A percentile compares a stretch with the other conserved stretches of the same genome.
phyloP scores from a whole-genome alignment of 2,797 vertebrate species.

The Acanthopagrus latus region DNA sequence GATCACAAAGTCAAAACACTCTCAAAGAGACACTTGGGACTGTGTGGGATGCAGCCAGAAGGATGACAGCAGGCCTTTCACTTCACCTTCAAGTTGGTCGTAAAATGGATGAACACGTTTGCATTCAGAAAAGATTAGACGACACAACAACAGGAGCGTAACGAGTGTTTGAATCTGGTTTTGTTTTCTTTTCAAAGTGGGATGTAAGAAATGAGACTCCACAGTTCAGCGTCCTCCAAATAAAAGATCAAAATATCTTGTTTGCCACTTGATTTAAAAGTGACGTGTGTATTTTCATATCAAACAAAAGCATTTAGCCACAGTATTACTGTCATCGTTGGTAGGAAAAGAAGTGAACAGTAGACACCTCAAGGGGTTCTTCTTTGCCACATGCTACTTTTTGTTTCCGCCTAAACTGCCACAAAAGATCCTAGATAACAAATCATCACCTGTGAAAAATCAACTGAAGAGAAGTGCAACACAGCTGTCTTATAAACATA shows the following conservation, averaged over 20 bases:
- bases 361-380: no score
- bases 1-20: conserved; percentile 1
- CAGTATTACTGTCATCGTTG: no score
- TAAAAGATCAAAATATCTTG: background rate
- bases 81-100: background rate
- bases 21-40: no score
- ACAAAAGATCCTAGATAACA: background rate
- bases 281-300: background rate
- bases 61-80: background rate
- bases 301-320: no score
- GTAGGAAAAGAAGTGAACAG: no score
- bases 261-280: background rate
- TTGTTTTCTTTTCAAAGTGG: background rate
- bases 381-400: background rate
- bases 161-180: background rate
- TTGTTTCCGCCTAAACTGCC: background rate
- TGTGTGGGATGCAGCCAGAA: no score
- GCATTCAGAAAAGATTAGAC: background rate
- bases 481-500: no score
- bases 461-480: no score
- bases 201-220: no score
- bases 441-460: no score
- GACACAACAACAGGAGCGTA: background rate
- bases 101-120: background rate
- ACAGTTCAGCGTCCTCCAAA: background rate